Conservation (phyloP, 2,113 vertebrate species). For the Okapia johnstoni region DNA sequence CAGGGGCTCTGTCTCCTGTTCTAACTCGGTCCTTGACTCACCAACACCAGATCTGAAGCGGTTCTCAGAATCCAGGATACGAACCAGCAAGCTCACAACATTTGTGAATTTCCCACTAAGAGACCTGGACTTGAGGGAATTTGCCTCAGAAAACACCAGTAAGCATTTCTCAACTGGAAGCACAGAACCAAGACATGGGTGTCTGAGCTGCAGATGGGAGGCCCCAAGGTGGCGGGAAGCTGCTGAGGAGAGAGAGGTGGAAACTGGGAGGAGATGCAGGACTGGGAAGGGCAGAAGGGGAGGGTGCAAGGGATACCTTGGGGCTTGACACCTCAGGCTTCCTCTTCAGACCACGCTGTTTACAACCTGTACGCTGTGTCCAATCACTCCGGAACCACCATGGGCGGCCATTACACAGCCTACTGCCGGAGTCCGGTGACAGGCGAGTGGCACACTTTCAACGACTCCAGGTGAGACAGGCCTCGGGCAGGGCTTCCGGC, state of each 20-base stretch:
- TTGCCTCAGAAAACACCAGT: slow-evolving; percentile 90
- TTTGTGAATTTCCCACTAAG: slow-evolving; percentile 95
- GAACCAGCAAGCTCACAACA: slow-evolving; percentile 93
- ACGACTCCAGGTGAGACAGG: slow-evolving; percentile 90
- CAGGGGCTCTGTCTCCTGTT: not conserved
- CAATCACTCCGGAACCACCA: slow-evolving; percentile 95
- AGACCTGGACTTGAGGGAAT: slow-evolving; percentile 94
- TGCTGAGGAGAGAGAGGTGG: not conserved
- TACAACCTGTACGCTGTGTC: slow-evolving; percentile 97
- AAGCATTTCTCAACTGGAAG: slow-evolving; percentile 63
- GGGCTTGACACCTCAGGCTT: not conserved
- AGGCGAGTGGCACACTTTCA: slow-evolving; percentile 95
- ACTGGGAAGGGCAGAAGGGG: not conserved
- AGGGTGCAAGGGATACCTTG: not conserved
- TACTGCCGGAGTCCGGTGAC: slow-evolving; percentile 91
- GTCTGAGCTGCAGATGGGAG: not conserved
- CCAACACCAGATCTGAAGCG: slow-evolving; percentile 91
- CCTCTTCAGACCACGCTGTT: slow-evolving; percentile 84
- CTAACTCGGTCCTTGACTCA: slow-evolving; percentile 81
- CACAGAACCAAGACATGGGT: not conserved
- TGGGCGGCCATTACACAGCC: slow-evolving; percentile 97
- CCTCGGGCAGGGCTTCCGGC: accelerated
- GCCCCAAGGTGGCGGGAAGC: not conserved
- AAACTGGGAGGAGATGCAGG: not conserved
- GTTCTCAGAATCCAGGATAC: slow-evolving; percentile 92